phyloP scores from a whole-genome alignment of 2,888 invertebrate species.

The Spilosoma lubricipeda region DNA sequence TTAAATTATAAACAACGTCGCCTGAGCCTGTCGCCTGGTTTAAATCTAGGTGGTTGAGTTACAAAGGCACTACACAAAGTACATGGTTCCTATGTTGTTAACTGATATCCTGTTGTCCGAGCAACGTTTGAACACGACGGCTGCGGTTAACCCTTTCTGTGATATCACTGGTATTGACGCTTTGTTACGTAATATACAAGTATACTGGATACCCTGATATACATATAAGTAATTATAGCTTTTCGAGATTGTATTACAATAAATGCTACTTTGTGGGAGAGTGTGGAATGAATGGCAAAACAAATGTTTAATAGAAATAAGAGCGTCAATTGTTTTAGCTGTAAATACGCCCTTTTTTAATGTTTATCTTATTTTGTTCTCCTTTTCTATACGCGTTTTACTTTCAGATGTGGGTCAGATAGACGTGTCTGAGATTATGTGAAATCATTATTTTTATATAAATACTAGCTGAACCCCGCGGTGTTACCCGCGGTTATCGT shows the following conservation, averaged over 20 bases:
- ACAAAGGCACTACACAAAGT: constrained; percentile 3
- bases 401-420: background rate
- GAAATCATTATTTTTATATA: background rate
- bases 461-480: too few relatives aligned
- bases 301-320: background rate
- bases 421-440: background rate
- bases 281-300: background rate
- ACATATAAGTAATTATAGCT: background rate
- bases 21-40: background rate
- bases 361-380: background rate
- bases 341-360: background rate
- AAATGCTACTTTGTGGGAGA: background rate
- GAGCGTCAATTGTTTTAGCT: background rate
- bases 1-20: background rate
- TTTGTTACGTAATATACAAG: constrained; percentile 35
- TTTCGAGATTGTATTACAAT: too few relatives aligned
- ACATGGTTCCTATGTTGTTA: background rate
- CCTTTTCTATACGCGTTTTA: background rate
- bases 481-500: too few relatives aligned
- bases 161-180: constrained; percentile 46
- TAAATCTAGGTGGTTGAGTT: background rate
- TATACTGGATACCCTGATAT: background rate
- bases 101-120: constrained; percentile 1
- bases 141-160: constrained; percentile 43
- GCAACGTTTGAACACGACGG: constrained; percentile 18